Evolutionary conservation across 2,888 invertebrate species (phyloP).

Genomic region (Lithophane leautieri): DNA sequence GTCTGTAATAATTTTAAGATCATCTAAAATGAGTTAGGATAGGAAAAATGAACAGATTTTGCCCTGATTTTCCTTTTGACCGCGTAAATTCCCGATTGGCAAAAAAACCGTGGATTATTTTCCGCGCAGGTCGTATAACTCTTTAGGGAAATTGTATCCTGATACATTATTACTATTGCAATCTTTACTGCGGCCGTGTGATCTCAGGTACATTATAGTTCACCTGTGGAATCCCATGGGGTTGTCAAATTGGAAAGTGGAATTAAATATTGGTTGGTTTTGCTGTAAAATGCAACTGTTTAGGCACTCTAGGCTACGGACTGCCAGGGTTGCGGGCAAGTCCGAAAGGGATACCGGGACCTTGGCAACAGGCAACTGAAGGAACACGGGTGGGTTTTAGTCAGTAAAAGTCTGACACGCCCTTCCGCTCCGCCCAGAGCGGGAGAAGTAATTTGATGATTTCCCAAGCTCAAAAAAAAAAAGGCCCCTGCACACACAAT

Average conservation of each 20-base stretch:
- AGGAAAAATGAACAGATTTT: not conserved
- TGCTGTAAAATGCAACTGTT: conserved; percentile 7
- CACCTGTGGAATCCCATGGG: conserved; percentile 5
- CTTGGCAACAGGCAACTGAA: too few relatives aligned
- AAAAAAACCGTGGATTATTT: conserved; percentile 13
- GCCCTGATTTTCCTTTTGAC: not conserved
- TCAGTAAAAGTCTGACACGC: too few relatives aligned
- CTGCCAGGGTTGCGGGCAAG: too few relatives aligned
- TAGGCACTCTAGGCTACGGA: too few relatives aligned
- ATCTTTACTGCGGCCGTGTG: conserved; percentile 44
- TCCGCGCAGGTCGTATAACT: conserved; percentile 13
- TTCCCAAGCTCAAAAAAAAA: too few relatives aligned
- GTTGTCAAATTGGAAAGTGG: conserved; percentile 26
- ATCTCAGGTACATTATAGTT: conserved; percentile 17
- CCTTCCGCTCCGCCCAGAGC: too few relatives aligned
- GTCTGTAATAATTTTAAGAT: not conserved
- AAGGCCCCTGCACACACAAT: too few relatives aligned
- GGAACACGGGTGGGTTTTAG: too few relatives aligned
- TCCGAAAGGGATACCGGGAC: too few relatives aligned
- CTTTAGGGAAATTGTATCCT: conserved; percentile 56
- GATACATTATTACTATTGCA: conserved; percentile 57
- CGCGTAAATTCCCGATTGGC: not conserved
- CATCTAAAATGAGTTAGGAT: not conserved
- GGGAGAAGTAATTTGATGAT: too few relatives aligned
- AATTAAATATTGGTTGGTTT: conserved; percentile 25